Evolutionary conservation across 2,113 vertebrate genomes (phyloP).

Genomic region (Merops nubicus): DNA sequence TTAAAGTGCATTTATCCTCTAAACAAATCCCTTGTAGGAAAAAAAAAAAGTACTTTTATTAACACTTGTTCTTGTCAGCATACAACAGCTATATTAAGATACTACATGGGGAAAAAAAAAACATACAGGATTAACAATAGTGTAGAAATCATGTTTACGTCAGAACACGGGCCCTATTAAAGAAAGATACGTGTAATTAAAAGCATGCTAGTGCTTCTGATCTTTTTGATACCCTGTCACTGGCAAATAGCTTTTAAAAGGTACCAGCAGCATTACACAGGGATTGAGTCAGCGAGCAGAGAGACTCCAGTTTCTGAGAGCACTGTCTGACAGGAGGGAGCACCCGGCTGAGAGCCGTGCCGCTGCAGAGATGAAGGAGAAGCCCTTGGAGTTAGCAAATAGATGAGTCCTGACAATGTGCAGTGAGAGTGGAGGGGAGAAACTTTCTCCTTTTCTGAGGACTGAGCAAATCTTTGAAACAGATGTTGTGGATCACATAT

Average conservation of each 20-base stretch:
- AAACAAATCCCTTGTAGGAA: not conserved
- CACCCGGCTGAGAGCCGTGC: not conserved
- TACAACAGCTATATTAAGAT: not conserved
- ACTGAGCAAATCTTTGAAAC: not conserved
- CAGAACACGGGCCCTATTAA: not conserved
- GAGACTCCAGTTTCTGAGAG: not conserved
- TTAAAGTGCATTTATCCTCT: not conserved
- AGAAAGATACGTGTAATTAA: not conserved
- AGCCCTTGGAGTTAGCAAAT: not conserved
- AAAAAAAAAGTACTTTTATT: not conserved
- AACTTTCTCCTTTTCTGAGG: not conserved
- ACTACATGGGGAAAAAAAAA: not conserved
- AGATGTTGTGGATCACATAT: not conserved
- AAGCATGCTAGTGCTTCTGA: not conserved
- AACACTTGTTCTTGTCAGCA: not conserved
- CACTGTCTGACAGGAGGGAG: not conserved
- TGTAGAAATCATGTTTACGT: not conserved
- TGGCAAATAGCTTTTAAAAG: not conserved
- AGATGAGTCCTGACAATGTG: not conserved
- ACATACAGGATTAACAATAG: not conserved
- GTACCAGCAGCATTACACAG: not conserved
- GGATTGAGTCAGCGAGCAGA: not conserved
- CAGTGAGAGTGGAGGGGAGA: rapidly evolving
- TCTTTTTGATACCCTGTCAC: not conserved
- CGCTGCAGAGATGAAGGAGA: not conserved